phyloP scores from a whole-genome alignment of 2,113 vertebrate species.

The Azemiops feae region DNA sequence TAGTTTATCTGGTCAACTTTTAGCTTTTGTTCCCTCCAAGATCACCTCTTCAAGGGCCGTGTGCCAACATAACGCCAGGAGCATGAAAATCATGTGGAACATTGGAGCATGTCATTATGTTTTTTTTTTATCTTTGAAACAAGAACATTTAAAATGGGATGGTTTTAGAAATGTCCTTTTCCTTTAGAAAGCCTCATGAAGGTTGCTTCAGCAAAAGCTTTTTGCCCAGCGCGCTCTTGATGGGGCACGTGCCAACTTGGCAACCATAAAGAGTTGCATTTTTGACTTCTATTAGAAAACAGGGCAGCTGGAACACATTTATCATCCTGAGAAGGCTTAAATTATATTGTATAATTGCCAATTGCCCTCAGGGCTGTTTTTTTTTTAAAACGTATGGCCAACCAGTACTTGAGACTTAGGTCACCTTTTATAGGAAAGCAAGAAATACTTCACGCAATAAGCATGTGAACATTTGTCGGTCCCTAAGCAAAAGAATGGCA shows the following conservation, averaged over 20 bases:
- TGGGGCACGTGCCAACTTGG: neutral
- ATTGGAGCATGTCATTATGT: neutral
- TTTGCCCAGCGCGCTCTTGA: neutral
- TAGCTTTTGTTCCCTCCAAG: neutral
- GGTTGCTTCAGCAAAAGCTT: neutral
- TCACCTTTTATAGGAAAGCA: neutral
- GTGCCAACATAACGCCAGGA: neutral
- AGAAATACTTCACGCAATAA: neutral
- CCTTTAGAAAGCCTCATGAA: neutral
- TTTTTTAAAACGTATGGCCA: neutral
- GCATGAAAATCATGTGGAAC: neutral
- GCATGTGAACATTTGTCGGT: neutral
- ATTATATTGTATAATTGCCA: neutral
- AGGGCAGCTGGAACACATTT: conserved; percentile 7
- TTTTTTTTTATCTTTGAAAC: neutral
- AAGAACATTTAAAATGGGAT: neutral
- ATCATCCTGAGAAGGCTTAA: conserved; percentile 5
- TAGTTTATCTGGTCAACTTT: neutral
- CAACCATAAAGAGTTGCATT: neutral
- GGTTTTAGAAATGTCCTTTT: neutral
- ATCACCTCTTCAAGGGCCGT: neutral
- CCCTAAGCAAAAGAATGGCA: neutral
- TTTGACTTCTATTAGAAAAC: conserved; percentile 5
- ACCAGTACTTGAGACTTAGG: neutral
- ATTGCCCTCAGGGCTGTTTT: neutral